A percentile compares a stretch with the other conserved stretches of the same genome.
phyloP scores from a whole-genome alignment of 1,140 invertebrate genomes.

The Drusus annulatus region DNA sequence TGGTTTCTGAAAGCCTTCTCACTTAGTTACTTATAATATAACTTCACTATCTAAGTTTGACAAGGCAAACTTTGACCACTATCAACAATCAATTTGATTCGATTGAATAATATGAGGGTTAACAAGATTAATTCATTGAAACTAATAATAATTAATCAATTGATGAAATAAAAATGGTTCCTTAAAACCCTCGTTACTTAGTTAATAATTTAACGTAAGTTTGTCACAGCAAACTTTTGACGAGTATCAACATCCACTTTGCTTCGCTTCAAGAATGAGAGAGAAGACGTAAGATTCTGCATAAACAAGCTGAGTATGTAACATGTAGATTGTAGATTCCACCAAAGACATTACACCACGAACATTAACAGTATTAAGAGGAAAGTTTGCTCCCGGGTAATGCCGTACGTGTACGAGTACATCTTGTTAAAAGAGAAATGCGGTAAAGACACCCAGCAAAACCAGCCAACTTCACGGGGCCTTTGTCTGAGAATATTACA shows the following conservation, averaged over 20 bases:
- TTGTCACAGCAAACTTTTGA: too few relatives aligned
- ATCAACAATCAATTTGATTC: too few relatives aligned
- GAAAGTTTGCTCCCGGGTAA: conserved; percentile 22
- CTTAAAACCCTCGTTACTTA: too few relatives aligned
- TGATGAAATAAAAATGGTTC: too few relatives aligned
- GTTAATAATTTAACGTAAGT: too few relatives aligned
- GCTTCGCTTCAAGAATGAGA: neutral
- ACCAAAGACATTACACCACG: conserved; percentile 25
- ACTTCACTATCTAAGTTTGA: too few relatives aligned
- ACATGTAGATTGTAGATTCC: conserved; percentile 14
- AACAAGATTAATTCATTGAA: too few relatives aligned
- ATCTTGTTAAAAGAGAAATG: conserved; percentile 43
- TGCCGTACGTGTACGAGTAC: conserved; percentile 25
- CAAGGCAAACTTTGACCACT: too few relatives aligned
- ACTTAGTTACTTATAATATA: too few relatives aligned
- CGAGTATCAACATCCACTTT: neutral
- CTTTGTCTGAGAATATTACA: conserved; percentile 14
- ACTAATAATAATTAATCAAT: too few relatives aligned
- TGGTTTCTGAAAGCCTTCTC: too few relatives aligned
- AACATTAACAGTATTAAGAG: conserved; percentile 35
- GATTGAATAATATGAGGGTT: too few relatives aligned
- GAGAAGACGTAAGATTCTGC: conserved; percentile 4
- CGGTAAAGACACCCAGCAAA: conserved; percentile 24
- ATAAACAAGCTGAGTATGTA: conserved; percentile 11
- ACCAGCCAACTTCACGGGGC: neutral